Base-by-base conservation (phyloP, 2,888 invertebrate species). In the Germaria angustata region DNA sequence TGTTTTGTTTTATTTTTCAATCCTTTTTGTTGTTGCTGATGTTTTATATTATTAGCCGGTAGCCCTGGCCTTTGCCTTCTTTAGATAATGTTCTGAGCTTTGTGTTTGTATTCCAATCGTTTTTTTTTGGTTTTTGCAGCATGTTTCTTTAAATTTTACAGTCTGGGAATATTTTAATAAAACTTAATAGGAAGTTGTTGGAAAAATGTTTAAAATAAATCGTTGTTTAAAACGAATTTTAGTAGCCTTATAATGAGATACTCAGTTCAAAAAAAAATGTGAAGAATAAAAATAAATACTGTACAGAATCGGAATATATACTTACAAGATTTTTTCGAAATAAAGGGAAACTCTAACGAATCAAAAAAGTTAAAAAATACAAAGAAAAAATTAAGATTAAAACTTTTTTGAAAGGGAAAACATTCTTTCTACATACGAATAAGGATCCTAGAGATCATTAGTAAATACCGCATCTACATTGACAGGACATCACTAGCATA, bases 51-150 rank as follows among this genome's bases (percentile, higher is more conserved):
- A 72, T 79, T 75, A 82, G 79, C 59, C 79, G 75, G 82, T 82
- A 82, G 79, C 75, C 46, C 69, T 75, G 79, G 82, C 82, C 82
- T 82, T 82, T 79, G 69, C 82, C 82, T 66, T 75, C 61, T 76
- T 66, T 36, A 75, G 75, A 75, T 82, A 79, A 82, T 78, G 55
- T 73, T 78, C 59, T 63, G 15, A 11, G 44, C 32, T 59, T 71
- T 55, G 11, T 61, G 28, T 36, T 69, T 71, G 49, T 71, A 46
- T 63, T 63, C 46, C 22, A 28, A 15, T 51, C 53, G 39, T 24
- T 51, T 24, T 13, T 24, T 4, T 13, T 20, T 66, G 61, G 66
- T 53, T 39, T 53, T 55, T 76, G 51, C 46, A 71, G 36, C 65
- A 75, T 78, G 78, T 75, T 69, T 51, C 36, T 69, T 69, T 75